A percentile compares a stretch with the other conserved stretches of the same genome.
Conservation (phyloP, 2,113 vertebrate genomes). For the Tringa solitaria region DNA sequence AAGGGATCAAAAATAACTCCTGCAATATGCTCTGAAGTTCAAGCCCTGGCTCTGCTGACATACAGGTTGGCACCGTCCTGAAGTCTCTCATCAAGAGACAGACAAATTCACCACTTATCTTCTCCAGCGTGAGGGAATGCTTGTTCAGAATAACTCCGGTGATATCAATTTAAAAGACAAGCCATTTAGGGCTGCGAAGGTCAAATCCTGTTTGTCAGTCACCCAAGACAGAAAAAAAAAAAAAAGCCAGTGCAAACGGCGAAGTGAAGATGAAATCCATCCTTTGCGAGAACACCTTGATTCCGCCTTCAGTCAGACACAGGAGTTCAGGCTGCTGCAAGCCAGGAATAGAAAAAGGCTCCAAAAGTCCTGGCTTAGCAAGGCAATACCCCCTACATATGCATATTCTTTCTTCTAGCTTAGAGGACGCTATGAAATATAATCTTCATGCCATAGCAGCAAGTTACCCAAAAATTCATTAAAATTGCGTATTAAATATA, state of each 20-base stretch:
- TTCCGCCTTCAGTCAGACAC: neutral
- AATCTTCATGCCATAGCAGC: neutral
- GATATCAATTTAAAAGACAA: constrained; percentile 4
- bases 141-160: neutral
- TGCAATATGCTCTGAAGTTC: constrained; percentile 18
- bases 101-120: constrained; percentile 20
- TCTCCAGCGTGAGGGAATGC: neutral
- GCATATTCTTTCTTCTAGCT: neutral
- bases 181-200: neutral
- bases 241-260: neutral
- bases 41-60: neutral
- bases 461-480: neutral
- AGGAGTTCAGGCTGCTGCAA: neutral
- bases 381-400: neutral
- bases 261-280: neutral
- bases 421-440: neutral
- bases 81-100: neutral
- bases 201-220: neutral
- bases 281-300: neutral
- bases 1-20: constrained; percentile 37
- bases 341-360: neutral
- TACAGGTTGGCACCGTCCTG: neutral
- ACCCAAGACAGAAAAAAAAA: neutral
- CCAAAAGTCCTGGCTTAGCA: neutral
- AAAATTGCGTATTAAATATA: neutral